phyloP scores from a whole-genome alignment of 2,797 vertebrate genomes.

The Esox masquinongy region DNA sequence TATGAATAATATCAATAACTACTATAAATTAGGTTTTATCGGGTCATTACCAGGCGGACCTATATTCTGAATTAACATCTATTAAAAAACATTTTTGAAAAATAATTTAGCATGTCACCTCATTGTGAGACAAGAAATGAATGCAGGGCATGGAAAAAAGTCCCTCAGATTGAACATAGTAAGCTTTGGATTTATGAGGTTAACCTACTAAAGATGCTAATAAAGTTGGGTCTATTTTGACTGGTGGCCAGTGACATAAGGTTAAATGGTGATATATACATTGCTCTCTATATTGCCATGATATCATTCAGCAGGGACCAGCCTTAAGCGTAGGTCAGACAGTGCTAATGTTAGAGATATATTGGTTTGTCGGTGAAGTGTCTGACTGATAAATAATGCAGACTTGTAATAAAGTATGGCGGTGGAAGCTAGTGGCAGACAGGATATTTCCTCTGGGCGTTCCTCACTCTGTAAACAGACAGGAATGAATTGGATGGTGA shows the following conservation, averaged over 20 bases:
- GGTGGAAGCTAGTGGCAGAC: background rate
- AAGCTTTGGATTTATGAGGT: no score
- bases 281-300: background rate
- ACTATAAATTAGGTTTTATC: no score
- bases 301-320: background rate
- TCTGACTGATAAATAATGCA: conserved; percentile 14
- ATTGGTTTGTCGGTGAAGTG: background rate
- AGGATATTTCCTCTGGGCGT: background rate
- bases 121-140: no score
- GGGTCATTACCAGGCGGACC: no score
- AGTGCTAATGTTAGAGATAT: background rate
- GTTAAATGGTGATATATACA: background rate
- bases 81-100: no score
- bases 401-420: conserved; percentile 13
- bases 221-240: background rate
- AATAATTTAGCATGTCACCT: no score
- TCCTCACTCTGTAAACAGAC: background rate
- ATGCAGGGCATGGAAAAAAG: no score
- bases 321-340: background rate
- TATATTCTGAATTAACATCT: no score
- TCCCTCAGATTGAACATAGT: no score
- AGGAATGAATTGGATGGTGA: background rate
- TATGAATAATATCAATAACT: no score
- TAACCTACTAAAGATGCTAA: background rate
- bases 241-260: background rate